Percentiles rank a stretch among this genome's conserved stretches.
Conservation (phyloP, 2,797 vertebrate genomes). For the Sitta carolinensis region DNA sequence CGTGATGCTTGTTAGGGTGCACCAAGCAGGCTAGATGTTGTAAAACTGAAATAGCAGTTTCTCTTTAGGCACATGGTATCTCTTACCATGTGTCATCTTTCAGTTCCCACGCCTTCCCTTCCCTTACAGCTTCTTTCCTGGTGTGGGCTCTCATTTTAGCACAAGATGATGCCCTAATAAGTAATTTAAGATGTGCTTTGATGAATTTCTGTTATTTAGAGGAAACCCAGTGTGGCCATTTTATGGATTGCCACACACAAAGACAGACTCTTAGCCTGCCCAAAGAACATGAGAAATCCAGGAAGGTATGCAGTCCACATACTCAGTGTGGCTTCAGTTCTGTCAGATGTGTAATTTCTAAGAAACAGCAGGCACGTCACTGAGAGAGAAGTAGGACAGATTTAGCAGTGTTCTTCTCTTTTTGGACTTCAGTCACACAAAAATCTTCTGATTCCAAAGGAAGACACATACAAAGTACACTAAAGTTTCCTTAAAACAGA, state of each 20-base stretch:
- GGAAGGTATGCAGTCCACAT: slow-evolving; percentile 8
- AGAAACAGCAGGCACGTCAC: neutral
- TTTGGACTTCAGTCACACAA: neutral
- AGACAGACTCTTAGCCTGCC: neutral
- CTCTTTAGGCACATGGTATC: neutral
- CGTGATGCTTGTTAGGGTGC: neutral
- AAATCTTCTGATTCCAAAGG: neutral
- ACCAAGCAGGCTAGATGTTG: neutral
- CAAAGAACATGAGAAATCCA: slow-evolving; percentile 18
- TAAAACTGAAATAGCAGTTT: neutral
- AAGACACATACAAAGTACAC: neutral
- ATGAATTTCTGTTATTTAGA: slow-evolving; percentile 38
- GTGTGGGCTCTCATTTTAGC: slow-evolving; percentile 45
- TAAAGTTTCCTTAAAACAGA: neutral
- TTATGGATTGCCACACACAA: slow-evolving; percentile 45
- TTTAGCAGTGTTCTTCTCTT: neutral
- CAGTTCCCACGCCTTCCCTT: slow-evolving; percentile 56
- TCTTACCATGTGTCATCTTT: slow-evolving; percentile 21
- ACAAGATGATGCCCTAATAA: slow-evolving; percentile 57
- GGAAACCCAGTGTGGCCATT: slow-evolving; percentile 32
- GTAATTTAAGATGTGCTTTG: slow-evolving; percentile 68
- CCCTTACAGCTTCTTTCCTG: slow-evolving; percentile 58
- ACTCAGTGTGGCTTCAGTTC: neutral
- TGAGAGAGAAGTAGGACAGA: neutral
- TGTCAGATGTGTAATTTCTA: neutral